Percentiles rank a stretch among this genome's conserved stretches.
Conservation (phyloP, 2,797 vertebrate species). For the Hydrolagus colliei region DNA sequence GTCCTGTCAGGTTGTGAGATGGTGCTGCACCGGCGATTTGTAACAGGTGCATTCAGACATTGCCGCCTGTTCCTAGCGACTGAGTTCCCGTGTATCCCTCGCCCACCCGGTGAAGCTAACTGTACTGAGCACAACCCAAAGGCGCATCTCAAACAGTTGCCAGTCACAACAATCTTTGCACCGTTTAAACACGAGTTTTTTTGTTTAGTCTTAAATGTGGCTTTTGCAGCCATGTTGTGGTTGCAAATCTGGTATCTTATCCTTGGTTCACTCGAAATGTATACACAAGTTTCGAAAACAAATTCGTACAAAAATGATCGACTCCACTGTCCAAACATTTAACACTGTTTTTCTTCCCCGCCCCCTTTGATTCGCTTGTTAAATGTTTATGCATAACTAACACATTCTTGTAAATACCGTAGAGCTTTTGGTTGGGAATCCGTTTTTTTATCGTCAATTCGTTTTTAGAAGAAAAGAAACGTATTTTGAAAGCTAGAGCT, state of each 20-base stretch:
- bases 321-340: no score
- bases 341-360: no score
- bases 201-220: constrained; percentile 5
- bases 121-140: not conserved
- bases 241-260: not conserved
- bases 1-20: not conserved
- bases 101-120: no score
- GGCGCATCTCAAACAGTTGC: not conserved
- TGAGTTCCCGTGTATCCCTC: not conserved
- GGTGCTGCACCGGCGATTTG: not conserved
- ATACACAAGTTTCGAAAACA: not conserved
- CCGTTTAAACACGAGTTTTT: not conserved
- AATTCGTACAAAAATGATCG: not conserved
- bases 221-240: not conserved
- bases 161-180: not conserved
- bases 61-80: not conserved
- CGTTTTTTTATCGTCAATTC: not conserved
- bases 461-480: no score
- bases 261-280: not conserved
- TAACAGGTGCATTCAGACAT: constrained; percentile 20
- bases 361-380: no score
- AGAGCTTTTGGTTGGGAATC: no score
- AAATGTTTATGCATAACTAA: not conserved
- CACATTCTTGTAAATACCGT: no score
- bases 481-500: no score